Conservation (phyloP, 2,888 invertebrate species). For the Rotaria sp. region DNA sequence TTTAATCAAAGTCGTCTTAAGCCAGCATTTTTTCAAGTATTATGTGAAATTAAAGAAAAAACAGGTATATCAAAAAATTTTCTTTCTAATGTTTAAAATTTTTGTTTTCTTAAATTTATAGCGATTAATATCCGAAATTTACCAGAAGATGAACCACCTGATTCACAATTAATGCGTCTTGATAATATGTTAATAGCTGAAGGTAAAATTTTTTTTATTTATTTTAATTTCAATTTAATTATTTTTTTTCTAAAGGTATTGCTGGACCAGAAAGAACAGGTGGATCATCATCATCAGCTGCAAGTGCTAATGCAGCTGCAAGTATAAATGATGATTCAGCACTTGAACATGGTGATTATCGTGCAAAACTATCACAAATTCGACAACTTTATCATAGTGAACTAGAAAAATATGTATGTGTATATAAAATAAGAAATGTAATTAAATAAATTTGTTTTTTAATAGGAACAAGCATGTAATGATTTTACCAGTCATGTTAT, state of each 20-base stretch:
- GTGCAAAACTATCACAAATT: conserved; percentile 95
- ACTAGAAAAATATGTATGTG: conserved; percentile 77
- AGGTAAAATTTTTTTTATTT: conserved; percentile 58
- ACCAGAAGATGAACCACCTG: conserved; percentile 94
- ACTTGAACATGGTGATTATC: conserved; percentile 97
- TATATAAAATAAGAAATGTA: background rate
- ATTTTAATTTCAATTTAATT: background rate
- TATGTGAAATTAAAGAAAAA: conserved; percentile 99
- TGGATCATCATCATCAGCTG: conserved; percentile 42
- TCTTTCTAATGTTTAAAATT: background rate
- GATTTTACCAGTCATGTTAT: conserved; percentile 99
- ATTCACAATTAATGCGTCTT: conserved; percentile 92
- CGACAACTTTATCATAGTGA: conserved; percentile 97
- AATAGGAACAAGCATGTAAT: conserved; percentile 71
- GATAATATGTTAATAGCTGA: conserved; percentile 97
- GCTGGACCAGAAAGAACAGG: conserved; percentile 55
- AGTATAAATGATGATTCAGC: conserved; percentile 57
- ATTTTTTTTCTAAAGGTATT: background rate
- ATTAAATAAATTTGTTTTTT: background rate
- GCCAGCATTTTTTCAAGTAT: conserved; percentile 90
- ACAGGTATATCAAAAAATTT: conserved; percentile 62
- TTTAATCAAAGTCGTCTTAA: conserved; percentile 65
- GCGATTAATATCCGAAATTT: conserved; percentile 84
- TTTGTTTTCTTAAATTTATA: background rate
- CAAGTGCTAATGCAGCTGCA: conserved; percentile 48